phyloP scores from a whole-genome alignment of 2,888 invertebrate species.

The Stenoptilia bipunctidactyla region DNA sequence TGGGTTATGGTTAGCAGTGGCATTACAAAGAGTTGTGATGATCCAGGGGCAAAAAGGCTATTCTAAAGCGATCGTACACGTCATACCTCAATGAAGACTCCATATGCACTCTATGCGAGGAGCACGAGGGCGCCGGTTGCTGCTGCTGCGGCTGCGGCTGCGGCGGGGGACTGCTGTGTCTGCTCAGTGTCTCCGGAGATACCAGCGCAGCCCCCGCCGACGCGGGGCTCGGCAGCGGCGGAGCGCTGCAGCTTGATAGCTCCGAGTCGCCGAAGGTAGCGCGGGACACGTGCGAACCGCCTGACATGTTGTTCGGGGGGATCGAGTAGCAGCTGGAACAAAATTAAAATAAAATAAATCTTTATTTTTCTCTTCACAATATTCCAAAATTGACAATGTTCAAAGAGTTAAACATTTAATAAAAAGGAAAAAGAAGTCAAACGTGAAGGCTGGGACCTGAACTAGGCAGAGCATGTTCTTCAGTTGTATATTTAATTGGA shows the following conservation, averaged over 20 bases:
- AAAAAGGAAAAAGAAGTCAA: no score
- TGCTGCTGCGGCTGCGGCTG: constrained; percentile 66
- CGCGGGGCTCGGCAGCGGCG: constrained; percentile 80
- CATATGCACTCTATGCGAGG: constrained; percentile 67
- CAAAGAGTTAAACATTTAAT: no score
- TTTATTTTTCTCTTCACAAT: no score
- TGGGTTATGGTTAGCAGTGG: no score
- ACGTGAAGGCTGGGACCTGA: no score
- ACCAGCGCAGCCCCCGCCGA: constrained; percentile 81
- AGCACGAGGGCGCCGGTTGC: constrained; percentile 63
- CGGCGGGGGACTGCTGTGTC: constrained; percentile 73
- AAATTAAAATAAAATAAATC: no score
- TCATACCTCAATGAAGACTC: constrained; percentile 67
- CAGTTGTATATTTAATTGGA: no score
- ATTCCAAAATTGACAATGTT: no score
- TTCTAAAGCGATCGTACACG: no score
- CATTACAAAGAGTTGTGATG: background rate
- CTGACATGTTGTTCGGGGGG: constrained; percentile 74
- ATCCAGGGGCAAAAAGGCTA: background rate
- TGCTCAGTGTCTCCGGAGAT: constrained; percentile 79
- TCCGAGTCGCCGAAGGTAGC: constrained; percentile 60
- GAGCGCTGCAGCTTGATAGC: constrained; percentile 61
- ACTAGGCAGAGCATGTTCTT: no score
- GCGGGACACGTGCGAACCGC: constrained; percentile 70
- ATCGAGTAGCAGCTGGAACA: constrained; percentile 72